Percentiles rank a stretch among this genome's conserved stretches.
phyloP scores from a whole-genome alignment of 2,797 vertebrate species.

The Sarcoramphus papa region DNA sequence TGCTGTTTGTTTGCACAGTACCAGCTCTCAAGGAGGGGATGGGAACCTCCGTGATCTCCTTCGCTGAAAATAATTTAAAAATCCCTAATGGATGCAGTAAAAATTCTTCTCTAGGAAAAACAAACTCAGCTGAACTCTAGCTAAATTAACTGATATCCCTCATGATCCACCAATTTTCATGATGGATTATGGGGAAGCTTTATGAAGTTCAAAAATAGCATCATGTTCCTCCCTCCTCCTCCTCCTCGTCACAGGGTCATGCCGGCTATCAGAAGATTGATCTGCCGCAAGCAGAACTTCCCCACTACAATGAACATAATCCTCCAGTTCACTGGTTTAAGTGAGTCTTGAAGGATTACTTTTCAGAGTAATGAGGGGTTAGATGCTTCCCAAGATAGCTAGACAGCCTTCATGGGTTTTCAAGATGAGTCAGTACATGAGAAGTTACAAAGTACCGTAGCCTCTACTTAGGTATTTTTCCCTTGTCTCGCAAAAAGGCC shows the following conservation, averaged over 20 bases:
- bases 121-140: background rate
- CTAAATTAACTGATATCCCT: conserved; percentile 21
- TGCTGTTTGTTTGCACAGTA: background rate
- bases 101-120: conserved; percentile 11
- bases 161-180: background rate
- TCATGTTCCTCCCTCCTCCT: background rate
- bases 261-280: background rate
- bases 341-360: background rate
- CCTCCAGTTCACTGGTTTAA: conserved; percentile 11
- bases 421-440: background rate
- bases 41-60: background rate
- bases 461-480: background rate
- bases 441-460: background rate
- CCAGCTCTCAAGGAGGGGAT: background rate
- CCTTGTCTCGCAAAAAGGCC: background rate
- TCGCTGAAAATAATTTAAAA: background rate
- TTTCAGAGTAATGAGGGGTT: background rate
- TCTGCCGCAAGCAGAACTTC: background rate
- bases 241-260: background rate
- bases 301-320: background rate
- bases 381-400: conserved; percentile 6
- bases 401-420: background rate
- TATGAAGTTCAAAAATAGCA: background rate
- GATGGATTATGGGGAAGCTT: background rate
- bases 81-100: background rate